Evolutionary conservation across 2,113 vertebrate species (phyloP).

Genomic region (Petrocephalus zakoni): DNA sequence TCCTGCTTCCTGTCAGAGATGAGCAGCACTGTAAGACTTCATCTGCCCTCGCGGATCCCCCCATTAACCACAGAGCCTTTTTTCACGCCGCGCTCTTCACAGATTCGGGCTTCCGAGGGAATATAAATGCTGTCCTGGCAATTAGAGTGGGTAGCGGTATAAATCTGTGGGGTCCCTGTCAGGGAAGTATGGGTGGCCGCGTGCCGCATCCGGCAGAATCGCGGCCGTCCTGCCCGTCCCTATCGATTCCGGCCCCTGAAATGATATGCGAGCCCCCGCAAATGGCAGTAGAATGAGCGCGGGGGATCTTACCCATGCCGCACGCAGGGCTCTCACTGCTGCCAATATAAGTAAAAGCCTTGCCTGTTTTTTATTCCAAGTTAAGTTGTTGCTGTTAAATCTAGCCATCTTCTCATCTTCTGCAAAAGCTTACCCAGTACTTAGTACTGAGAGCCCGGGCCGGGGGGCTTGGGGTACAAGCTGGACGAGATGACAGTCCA

Average conservation of each 20-base stretch:
- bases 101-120: neutral
- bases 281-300: neutral
- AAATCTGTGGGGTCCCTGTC: neutral
- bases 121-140: neutral
- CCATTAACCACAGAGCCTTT: neutral
- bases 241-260: neutral
- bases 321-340: neutral
- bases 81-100: neutral
- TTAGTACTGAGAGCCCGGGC: neutral
- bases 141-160: neutral
- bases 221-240: neutral
- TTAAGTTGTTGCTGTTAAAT: neutral
- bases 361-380: neutral
- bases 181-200: too few relatives aligned
- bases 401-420: neutral
- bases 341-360: neutral
- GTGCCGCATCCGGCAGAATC: neutral
- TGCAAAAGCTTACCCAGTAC: neutral
- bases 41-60: neutral
- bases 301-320: neutral
- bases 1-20: neutral
- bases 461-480: neutral
- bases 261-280: neutral
- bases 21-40: neutral
- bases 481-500: neutral